These are phyloP conservation scores for Eulemur macaco DNA, from an alignment of 2,113 vertebrate genomes.

Conservation along the genomic window DNA sequence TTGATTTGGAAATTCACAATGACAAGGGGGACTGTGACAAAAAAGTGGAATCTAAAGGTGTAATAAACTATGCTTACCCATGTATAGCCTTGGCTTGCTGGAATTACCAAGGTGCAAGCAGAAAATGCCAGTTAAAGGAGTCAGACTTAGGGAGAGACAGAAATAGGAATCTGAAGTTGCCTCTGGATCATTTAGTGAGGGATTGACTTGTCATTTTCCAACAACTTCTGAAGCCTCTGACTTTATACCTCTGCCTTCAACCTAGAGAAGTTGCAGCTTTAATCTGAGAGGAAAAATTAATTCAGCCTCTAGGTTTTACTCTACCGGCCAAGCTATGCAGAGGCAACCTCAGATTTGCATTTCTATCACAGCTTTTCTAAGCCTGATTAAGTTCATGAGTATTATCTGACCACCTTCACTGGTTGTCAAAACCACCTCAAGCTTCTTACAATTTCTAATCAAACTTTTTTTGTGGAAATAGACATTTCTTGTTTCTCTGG, in stretches of 20 bases:
- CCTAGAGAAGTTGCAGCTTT: background rate
- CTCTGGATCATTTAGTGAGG: background rate
- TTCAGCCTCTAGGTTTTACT: conserved; percentile 17
- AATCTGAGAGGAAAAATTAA: conserved; percentile 44
- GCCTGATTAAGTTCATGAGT: background rate
- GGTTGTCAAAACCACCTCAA: background rate
- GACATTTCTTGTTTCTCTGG: background rate
- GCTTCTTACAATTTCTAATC: conserved; percentile 47
- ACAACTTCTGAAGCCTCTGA: background rate
- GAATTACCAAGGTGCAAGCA: background rate
- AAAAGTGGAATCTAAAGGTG: background rate
- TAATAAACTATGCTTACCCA: background rate
- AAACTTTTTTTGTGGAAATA: conserved; percentile 41
- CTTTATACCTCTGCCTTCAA: background rate
- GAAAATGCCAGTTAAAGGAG: background rate
- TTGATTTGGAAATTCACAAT: background rate
- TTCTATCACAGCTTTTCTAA: conserved; percentile 23
- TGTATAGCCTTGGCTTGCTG: background rate
- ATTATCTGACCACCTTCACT: background rate
- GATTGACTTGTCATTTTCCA: conserved; percentile 15
- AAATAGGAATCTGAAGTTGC: background rate
- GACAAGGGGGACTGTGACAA: background rate
- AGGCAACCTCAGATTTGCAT: background rate
- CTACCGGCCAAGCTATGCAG: background rate
- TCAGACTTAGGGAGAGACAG: background rate